A percentile compares a stretch with the other conserved stretches of the same genome.
phyloP scores from a whole-genome alignment of 1,140 invertebrate genomes.

The Chrysoperla carnea region DNA sequence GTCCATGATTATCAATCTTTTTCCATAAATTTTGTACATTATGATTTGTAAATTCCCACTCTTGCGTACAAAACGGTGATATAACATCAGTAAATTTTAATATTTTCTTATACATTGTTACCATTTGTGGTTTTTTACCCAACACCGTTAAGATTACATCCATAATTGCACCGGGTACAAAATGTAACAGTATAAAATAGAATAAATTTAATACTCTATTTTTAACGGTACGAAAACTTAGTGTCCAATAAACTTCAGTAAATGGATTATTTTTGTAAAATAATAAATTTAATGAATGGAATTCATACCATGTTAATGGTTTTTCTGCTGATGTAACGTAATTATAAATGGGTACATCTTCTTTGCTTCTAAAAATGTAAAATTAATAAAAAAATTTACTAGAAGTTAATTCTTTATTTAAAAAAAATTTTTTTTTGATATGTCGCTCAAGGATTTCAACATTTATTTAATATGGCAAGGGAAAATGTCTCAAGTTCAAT shows the following conservation, averaged over 20 bases:
- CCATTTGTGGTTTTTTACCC: slow-evolving; percentile 28
- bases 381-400: no score
- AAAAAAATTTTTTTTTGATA: no score
- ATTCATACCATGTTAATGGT: slow-evolving; percentile 34
- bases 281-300: neutral
- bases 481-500: no score
- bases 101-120: slow-evolving; percentile 54
- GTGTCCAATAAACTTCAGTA: neutral
- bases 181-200: neutral
- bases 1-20: slow-evolving; percentile 34
- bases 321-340: slow-evolving; percentile 44
- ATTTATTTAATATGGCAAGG: no score
- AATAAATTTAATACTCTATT: neutral
- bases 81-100: slow-evolving; percentile 49
- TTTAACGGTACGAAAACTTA: neutral
- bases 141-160: neutral
- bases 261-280: neutral
- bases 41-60: slow-evolving; percentile 52
- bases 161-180: neutral
- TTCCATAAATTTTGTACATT: slow-evolving; percentile 40
- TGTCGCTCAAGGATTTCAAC: no score
- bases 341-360: slow-evolving; percentile 39
- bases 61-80: slow-evolving; percentile 49
- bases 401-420: no score
- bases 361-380: neutral